Conservation (phyloP, 2,888 invertebrate species). For the Tetheella fluctuosa region DNA sequence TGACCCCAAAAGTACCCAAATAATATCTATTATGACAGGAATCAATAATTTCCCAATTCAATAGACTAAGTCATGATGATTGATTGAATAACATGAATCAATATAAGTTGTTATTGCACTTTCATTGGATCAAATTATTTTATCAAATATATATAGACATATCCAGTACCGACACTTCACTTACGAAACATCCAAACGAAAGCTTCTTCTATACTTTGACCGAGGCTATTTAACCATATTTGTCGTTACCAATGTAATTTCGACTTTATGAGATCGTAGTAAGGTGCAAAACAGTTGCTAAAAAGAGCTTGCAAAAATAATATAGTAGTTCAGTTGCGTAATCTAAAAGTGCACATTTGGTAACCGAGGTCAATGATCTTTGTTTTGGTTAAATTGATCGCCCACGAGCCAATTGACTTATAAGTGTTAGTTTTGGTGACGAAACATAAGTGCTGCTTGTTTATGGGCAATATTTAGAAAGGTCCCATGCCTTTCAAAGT, state of each 20-base stretch:
- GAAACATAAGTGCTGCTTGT: neutral
- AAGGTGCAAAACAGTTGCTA: constrained; percentile 21
- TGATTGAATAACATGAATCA: neutral
- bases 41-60: too few species aligned
- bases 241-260: constrained; percentile 21
- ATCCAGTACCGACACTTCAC: constrained; percentile 7
- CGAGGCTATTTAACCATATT: constrained; percentile 6
- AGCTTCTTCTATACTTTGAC: constrained; percentile 23
- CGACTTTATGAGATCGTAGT: constrained; percentile 3
- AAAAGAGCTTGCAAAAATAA: constrained; percentile 22
- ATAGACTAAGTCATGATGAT: neutral
- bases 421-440: neutral
- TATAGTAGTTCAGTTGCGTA: constrained; percentile 28
- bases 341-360: constrained; percentile 14
- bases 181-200: constrained; percentile 33
- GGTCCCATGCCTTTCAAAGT: neutral
- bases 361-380: constrained; percentile 22
- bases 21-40: too few species aligned
- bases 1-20: neutral
- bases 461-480: constrained; percentile 1
- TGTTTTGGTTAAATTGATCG: constrained; percentile 15
- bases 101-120: constrained; percentile 2
- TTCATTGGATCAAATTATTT: neutral
- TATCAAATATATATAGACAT: neutral
- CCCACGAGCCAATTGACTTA: constrained; percentile 5